phyloP scores from a whole-genome alignment of 92 coral and sea anemone genomes.

The Epizoanthus scotinus region DNA sequence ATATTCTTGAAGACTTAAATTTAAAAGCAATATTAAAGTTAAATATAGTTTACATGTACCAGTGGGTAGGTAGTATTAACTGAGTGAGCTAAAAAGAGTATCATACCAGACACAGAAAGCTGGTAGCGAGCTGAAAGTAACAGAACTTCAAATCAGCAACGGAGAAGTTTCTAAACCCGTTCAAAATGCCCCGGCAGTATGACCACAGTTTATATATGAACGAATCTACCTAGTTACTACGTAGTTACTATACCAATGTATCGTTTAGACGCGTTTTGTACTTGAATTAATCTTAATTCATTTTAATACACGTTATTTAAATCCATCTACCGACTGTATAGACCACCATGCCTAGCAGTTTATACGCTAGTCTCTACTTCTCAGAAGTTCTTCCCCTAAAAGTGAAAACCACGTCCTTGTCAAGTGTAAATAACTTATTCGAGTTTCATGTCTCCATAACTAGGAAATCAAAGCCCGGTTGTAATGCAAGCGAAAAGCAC shows the following conservation, averaged over 20 bases:
- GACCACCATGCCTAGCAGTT: background rate
- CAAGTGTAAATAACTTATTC: background rate
- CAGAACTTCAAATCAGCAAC: too few relatives aligned
- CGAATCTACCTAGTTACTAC: background rate
- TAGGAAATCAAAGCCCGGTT: background rate
- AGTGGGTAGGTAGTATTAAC: background rate
- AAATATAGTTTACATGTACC: background rate
- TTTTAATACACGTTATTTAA: background rate
- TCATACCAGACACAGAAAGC: too few relatives aligned
- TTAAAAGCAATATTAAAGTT: background rate
- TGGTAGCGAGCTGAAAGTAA: too few relatives aligned
- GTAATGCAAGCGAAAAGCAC: background rate
- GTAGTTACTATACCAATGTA: background rate
- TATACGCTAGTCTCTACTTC: background rate
- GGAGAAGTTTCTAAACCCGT: too few relatives aligned
- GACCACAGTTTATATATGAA: too few relatives aligned
- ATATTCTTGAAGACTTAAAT: too few relatives aligned
- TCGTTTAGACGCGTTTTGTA: background rate
- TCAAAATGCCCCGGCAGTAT: too few relatives aligned
- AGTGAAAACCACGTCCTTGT: background rate
- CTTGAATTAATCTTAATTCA: constrained; percentile 1
- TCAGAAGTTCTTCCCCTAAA: constrained; percentile 1
- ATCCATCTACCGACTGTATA: background rate
- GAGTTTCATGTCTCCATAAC: background rate
- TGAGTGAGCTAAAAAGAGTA: background rate